A percentile compares a stretch with the other conserved stretches of the same genome.
These are phyloP conservation scores for Maniola jurtina DNA, from an alignment of 1,140 invertebrate species.

Conservation along the genomic window DNA sequence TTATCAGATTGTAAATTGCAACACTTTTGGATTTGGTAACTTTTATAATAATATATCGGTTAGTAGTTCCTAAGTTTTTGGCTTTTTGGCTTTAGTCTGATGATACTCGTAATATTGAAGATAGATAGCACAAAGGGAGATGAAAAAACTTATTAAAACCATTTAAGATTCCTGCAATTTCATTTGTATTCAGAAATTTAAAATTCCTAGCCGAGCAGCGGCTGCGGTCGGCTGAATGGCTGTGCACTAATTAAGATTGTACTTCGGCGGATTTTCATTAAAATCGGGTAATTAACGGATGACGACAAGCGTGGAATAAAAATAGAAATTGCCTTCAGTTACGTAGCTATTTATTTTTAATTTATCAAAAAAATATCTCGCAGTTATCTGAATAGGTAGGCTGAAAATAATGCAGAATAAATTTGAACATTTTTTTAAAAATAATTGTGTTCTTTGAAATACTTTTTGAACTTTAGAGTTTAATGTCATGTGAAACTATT, in stretches of 20 bases:
- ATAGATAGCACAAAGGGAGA: not conserved
- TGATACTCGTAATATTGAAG: constrained; percentile 4
- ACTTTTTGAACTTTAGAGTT: too few species aligned
- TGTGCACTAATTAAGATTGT: constrained; percentile 20
- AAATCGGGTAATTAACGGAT: constrained; percentile 7
- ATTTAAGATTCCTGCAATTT: constrained; percentile 20
- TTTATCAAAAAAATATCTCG: not conserved
- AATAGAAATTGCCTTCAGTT: not conserved
- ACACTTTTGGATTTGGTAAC: too few species aligned
- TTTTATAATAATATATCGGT: too few species aligned
- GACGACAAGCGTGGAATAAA: constrained; percentile 10
- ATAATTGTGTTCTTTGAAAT: too few species aligned
- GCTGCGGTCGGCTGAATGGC: constrained; percentile 9
- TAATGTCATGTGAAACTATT: too few species aligned
- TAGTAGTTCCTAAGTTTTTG: too few species aligned
- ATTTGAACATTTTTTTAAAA: too few species aligned
- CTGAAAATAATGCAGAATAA: too few species aligned
- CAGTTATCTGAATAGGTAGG: not conserved
- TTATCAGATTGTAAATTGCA: too few species aligned
- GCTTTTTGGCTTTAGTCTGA: not conserved
- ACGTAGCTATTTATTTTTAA: not conserved
- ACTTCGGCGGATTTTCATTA: constrained; percentile 12
- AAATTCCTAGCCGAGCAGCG: constrained; percentile 15
- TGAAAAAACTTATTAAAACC: constrained; percentile 16
- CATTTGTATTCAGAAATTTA: constrained; percentile 26